Evolutionary conservation across 2,797 vertebrate genomes (phyloP), one percentile per base, ranked within the genome.

Genomic region (Phataginus tricuspis): DNA sequence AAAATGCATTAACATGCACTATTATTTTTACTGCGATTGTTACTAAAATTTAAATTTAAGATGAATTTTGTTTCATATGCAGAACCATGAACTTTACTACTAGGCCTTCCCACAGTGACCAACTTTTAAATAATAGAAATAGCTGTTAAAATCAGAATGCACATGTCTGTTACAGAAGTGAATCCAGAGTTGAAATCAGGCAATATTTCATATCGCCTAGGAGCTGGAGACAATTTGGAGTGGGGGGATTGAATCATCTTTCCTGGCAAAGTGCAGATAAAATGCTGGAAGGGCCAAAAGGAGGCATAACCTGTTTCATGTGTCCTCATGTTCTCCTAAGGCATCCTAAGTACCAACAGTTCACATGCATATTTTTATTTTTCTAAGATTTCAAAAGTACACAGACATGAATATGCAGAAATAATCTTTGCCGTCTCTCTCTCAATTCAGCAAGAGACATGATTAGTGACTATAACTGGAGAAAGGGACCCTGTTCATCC

Each of bases 21-120:
- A 51, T 37, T 86, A 55, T 68, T 66, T 94, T 85, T 84, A 63
- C 66, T 75, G 57, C 78, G n/a, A 86, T 55, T 68, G 86, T 69
- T 69, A 66, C 42, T 64, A 92, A 94, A 69, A 66, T 85, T 75
- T 94, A 87, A 82, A 66, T 88, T 80, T 66, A 78, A 84, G 49
- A 94, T 83, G 42, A 75, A 61, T 45, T 83, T 86, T 87, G 23
- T 86, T 87, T 27, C 23, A 94, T 53, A 84, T 66, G 9, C 2
- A 72, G 29, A 85, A 77, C 23, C 21, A 69, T 12, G 74, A 80
- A 78, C 1, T 53, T 78, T 83, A 85, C n/a, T 45, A 51, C 66
- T 63, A 92, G 72, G 49, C 27, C 13, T 74, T 64, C 37, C 34
- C 25, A 49, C 18, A 25, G n/a, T 57, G n/a, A 82, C 49, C 71